Conservation (phyloP, 1,140 invertebrate species). For the Pomacea maculata region DNA sequence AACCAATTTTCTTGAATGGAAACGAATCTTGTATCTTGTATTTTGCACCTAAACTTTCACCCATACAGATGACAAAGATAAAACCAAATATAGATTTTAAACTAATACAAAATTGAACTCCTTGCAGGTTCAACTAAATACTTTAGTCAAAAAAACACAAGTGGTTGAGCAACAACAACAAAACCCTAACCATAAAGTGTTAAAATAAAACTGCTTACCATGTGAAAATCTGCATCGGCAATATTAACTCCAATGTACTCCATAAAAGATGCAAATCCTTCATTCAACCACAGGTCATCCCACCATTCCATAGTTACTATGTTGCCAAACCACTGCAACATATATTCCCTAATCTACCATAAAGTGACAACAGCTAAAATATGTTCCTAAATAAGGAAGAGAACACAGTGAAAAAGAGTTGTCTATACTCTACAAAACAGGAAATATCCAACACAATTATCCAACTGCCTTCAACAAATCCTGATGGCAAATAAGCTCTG, state of each 20-base stretch:
- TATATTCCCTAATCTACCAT: neutral
- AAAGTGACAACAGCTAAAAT: neutral
- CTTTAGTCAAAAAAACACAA: too few species aligned
- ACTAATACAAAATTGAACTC: slow-evolving; percentile 13
- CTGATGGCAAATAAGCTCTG: too few species aligned
- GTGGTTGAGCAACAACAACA: too few species aligned
- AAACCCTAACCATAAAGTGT: too few species aligned
- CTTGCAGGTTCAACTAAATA: too few species aligned
- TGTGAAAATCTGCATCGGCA: slow-evolving; percentile 74
- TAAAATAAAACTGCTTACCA: neutral
- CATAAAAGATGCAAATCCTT: slow-evolving; percentile 67
- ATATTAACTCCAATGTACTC: slow-evolving; percentile 64
- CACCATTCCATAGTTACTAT: slow-evolving; percentile 63
- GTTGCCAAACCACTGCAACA: slow-evolving; percentile 56
- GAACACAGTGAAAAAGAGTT: too few species aligned
- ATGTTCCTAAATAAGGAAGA: neutral
- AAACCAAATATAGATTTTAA: neutral
- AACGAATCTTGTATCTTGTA: too few species aligned
- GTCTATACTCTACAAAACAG: too few species aligned
- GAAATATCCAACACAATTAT: too few species aligned
- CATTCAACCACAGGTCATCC: slow-evolving; percentile 69
- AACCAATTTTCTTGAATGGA: too few species aligned
- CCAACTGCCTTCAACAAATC: too few species aligned
- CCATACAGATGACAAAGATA: neutral
- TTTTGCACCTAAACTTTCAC: too few species aligned